phyloP scores from a whole-genome alignment of 1,140 invertebrate genomes.

The Ptiloglossa arizonensis region DNA sequence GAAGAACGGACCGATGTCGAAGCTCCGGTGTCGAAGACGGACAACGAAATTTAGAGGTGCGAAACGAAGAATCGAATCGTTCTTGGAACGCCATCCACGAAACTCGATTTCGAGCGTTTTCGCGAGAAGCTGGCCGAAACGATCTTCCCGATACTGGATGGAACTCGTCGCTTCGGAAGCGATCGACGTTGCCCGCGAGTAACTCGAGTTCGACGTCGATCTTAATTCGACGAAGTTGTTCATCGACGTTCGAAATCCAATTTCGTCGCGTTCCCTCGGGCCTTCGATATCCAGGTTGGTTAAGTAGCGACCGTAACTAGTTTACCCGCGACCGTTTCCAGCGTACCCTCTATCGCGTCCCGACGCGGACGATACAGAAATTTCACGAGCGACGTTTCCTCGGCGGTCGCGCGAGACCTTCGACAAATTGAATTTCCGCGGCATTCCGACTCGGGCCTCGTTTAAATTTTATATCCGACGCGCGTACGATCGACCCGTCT shows the following conservation, averaged over 20 bases:
- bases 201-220: no score
- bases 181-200: no score
- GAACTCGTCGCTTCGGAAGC: no score
- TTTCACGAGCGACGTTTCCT: not conserved
- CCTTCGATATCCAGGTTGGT: conserved; percentile 6
- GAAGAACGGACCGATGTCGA: no score
- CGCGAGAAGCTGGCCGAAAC: no score
- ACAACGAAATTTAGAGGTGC: no score
- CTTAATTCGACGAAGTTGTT: not conserved
- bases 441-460: not conserved
- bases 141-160: no score
- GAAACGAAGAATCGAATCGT: no score
- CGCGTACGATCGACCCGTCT: not conserved
- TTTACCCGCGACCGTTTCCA: not conserved
- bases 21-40: no score
- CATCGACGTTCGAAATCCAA: conserved; percentile 21
- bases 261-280: not conserved
- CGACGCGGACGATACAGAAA: not conserved
- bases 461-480: not conserved
- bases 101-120: no score
- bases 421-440: conserved; percentile 6
- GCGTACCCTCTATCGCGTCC: not conserved
- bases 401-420: not conserved
- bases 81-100: no score
- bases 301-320: conserved; percentile 20